phyloP scores from a whole-genome alignment of 2,888 invertebrate species.

The Stenurella melanura region DNA sequence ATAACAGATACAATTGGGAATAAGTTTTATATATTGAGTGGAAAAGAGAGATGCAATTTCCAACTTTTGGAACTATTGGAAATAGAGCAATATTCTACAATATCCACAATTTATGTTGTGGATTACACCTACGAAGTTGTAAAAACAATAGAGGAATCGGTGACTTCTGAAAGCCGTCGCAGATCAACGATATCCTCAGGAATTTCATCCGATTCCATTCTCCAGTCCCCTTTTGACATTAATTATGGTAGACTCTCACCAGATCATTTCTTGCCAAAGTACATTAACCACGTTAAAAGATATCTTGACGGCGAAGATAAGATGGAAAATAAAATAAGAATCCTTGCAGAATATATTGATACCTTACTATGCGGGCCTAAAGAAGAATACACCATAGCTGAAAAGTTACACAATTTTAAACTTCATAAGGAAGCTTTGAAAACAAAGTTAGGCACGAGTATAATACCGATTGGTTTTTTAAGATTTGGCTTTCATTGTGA shows the following conservation, averaged over 20 bases:
- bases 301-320: slow-evolving; percentile 45
- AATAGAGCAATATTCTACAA: slow-evolving; percentile 59
- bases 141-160: slow-evolving; percentile 8
- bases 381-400: slow-evolving; percentile 51
- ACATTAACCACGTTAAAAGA: slow-evolving; percentile 58
- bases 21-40: slow-evolving; percentile 65
- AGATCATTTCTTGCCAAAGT: slow-evolving; percentile 62
- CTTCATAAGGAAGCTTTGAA: slow-evolving; percentile 63
- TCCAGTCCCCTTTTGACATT: slow-evolving; percentile 41
- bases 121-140: slow-evolving; percentile 62
- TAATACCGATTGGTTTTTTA: slow-evolving; percentile 75
- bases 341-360: slow-evolving; percentile 64
- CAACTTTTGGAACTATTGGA: slow-evolving; percentile 67
- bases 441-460: slow-evolving; percentile 69
- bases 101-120: slow-evolving; percentile 65
- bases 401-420: slow-evolving; percentile 62
- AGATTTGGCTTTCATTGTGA: slow-evolving; percentile 75
- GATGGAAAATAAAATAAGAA: slow-evolving; percentile 58
- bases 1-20: slow-evolving; percentile 63
- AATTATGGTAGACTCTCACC: slow-evolving; percentile 59
- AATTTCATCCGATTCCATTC: not conserved
- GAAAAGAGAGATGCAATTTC: slow-evolving; percentile 61
- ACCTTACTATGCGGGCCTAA: slow-evolving; percentile 63
- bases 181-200: not conserved
- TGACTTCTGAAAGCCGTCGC: not conserved